A percentile compares a stretch with the other conserved stretches of the same genome.
These are phyloP conservation scores for Todiramphus chloris DNA, from an alignment of 2,113 vertebrate species.

Conservation along the genomic window DNA sequence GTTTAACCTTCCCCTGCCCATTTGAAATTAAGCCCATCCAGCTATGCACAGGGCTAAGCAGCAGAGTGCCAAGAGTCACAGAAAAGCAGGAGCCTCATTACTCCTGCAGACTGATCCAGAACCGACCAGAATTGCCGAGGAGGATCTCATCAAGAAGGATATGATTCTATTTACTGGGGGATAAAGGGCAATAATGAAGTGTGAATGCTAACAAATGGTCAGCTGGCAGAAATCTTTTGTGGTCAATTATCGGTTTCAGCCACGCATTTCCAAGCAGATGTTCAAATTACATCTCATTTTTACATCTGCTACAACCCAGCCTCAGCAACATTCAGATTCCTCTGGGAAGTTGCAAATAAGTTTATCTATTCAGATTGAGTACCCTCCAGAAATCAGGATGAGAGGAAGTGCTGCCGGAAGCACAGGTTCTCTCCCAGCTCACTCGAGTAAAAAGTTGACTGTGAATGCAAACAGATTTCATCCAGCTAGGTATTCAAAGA, in stretches of 20 bases:
- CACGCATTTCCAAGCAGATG: constrained; percentile 43
- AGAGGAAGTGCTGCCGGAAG: not conserved
- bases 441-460: not conserved
- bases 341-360: not conserved
- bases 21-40: not conserved
- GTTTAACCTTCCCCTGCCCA: not conserved
- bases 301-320: not conserved
- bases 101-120: not conserved
- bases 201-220: constrained; percentile 6
- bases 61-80: not conserved
- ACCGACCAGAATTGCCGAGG: not conserved
- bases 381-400: not conserved
- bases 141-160: not conserved
- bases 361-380: not conserved
- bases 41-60: not conserved
- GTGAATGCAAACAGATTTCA: not conserved
- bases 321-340: not conserved
- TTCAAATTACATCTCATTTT: constrained; percentile 10
- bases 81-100: not conserved
- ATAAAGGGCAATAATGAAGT: constrained; percentile 28
- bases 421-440: not conserved
- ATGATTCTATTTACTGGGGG: not conserved
- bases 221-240: constrained; percentile 37
- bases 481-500: not conserved
- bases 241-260: constrained; percentile 28